Percentiles rank a stretch among this genome's conserved stretches.
Evolutionary conservation across 2,113 vertebrate genomes (phyloP).

Genomic region (Saccopteryx bilineata): DNA sequence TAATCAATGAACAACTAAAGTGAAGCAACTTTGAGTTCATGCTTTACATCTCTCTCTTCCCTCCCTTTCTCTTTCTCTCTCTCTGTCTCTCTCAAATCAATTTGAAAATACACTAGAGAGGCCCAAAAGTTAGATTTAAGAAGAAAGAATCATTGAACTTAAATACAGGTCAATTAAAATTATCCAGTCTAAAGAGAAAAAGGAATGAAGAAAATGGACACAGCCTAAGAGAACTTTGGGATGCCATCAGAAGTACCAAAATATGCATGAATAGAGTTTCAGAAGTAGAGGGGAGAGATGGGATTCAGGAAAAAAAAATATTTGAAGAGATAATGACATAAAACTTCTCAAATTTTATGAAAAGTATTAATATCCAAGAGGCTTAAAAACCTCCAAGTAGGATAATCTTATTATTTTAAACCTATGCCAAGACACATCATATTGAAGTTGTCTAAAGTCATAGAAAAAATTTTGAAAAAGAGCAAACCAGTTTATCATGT

Average conservation of each 20-base stretch:
- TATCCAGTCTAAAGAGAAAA: not conserved
- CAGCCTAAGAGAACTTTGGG: not conserved
- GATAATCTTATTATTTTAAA: not conserved
- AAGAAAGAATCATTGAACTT: not conserved
- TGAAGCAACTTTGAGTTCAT: no score
- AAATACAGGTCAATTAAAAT: not conserved
- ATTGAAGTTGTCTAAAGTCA: not conserved
- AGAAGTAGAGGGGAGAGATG: not conserved
- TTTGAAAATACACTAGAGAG: not conserved
- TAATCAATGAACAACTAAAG: no score
- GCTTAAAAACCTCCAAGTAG: not conserved
- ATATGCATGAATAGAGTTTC: not conserved
- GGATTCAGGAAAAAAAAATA: not conserved
- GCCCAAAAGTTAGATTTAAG: not conserved
- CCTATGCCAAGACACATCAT: not conserved
- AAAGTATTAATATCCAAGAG: slow-evolving; percentile 23
- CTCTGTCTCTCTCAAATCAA: no score
- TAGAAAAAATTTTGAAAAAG: not conserved
- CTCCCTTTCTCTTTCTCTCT: no score
- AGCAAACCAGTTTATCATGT: not conserved
- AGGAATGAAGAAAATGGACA: not conserved
- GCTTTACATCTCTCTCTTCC: no score
- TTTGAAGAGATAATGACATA: not conserved
- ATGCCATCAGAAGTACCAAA: not conserved
- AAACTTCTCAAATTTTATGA: not conserved